These are phyloP conservation scores for Pampusana beccarii DNA, from an alignment of 2,113 vertebrate genomes.

Conservation along the genomic window DNA sequence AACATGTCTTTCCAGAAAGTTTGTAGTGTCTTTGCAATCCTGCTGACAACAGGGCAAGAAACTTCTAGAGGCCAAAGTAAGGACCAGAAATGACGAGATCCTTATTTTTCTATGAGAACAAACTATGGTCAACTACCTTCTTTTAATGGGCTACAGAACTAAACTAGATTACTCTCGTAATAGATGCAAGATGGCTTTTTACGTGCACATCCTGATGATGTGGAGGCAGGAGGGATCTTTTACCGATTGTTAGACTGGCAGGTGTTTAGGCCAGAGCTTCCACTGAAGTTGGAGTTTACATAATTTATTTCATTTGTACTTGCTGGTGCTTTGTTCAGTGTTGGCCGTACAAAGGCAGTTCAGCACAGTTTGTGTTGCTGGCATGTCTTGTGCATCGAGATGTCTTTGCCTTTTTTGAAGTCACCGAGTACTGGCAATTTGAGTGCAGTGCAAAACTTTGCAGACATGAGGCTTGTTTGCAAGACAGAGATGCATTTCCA, in stretches of 20 bases:
- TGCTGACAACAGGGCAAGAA: background rate
- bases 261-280: background rate
- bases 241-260: background rate
- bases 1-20: background rate
- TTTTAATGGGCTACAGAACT: background rate
- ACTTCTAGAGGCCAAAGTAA: background rate
- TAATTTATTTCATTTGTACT: background rate
- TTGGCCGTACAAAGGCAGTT: background rate
- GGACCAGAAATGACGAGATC: background rate
- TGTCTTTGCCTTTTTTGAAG: background rate
- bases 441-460: constrained; percentile 26
- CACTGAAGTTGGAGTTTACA: background rate
- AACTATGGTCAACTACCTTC: background rate
- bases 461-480: constrained; percentile 6
- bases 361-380: background rate
- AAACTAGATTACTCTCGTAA: background rate
- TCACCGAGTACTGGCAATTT: background rate
- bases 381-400: background rate
- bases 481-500: constrained; percentile 41
- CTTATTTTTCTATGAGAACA: background rate
- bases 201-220: rapidly evolving
- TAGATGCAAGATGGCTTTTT: background rate
- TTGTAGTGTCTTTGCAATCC: rapidly evolving
- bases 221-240: background rate
- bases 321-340: background rate